These are phyloP conservation scores for Amazona vittata DNA, from an alignment of 2,113 vertebrate species.

Conservation along the genomic window DNA sequence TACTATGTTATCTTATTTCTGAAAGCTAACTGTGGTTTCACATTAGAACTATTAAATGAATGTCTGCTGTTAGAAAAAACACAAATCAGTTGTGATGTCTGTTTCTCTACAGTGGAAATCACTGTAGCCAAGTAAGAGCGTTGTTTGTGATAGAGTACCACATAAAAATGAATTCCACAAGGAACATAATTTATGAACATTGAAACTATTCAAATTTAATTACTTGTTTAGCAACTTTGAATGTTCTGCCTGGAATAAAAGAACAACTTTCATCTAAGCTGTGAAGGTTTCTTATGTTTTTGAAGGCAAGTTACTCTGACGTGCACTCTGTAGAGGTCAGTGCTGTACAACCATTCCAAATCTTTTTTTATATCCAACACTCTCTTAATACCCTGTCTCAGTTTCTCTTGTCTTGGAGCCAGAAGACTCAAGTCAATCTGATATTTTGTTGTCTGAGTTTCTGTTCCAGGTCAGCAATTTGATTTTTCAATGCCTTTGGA, in stretches of 20 bases:
- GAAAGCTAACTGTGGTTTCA: background rate
- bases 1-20: conserved; percentile 1
- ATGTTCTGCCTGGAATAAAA: background rate
- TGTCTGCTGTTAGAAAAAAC: background rate
- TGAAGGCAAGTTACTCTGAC: background rate
- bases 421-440: background rate
- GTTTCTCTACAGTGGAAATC: background rate
- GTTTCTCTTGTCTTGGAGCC: background rate
- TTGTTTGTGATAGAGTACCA: background rate
- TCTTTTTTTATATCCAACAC: background rate
- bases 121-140: background rate
- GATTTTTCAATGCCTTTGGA: background rate
- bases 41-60: background rate
- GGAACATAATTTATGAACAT: background rate
- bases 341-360: background rate
- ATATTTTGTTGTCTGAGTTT: conserved; percentile 20
- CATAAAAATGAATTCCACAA: background rate
- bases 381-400: background rate
- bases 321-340: background rate
- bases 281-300: background rate
- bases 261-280: background rate
- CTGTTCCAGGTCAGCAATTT: conserved; percentile 2
- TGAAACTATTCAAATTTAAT: background rate
- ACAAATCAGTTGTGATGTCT: background rate
- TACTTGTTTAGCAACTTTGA: background rate